These are phyloP conservation scores for Triplophysa dalaica DNA, from an alignment of 2,113 vertebrate species.

Conservation along the genomic window DNA sequence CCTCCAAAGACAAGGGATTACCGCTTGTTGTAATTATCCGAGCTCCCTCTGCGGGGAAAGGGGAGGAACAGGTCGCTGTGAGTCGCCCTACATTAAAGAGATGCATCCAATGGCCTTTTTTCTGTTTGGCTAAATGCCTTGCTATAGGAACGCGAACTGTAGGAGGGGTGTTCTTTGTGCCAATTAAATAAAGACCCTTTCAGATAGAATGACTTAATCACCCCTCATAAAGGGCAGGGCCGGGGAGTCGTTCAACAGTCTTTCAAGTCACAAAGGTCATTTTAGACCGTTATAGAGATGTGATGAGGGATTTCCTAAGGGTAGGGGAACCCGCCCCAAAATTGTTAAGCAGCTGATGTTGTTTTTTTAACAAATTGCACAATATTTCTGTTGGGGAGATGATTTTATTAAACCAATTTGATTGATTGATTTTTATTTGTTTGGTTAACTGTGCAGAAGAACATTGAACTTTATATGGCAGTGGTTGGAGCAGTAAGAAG, in stretches of 20 bases:
- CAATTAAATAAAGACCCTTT: slow-evolving; percentile 51
- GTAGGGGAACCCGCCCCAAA: slow-evolving; percentile 2
- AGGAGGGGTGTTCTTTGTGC: slow-evolving; percentile 37
- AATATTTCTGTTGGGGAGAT: background rate
- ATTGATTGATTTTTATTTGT: too few relatives aligned
- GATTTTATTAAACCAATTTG: too few relatives aligned
- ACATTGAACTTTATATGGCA: background rate
- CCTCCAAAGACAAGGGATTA: slow-evolving; percentile 39
- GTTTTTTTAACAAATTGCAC: background rate
- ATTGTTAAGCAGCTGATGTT: background rate
- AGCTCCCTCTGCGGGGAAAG: slow-evolving; percentile 11
- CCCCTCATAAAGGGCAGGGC: slow-evolving; percentile 50
- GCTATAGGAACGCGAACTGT: slow-evolving; percentile 40
- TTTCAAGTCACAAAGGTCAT: slow-evolving; percentile 55
- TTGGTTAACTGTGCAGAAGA: too few relatives aligned
- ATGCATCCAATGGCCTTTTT: slow-evolving; percentile 21
- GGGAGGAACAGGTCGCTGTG: slow-evolving; percentile 29
- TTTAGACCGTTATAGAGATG: slow-evolving; percentile 27
- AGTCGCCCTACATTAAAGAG: slow-evolving; percentile 21
- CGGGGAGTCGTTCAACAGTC: slow-evolving; percentile 40
- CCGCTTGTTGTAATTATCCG: slow-evolving; percentile 46
- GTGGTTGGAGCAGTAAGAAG: background rate
- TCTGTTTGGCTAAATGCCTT: slow-evolving; percentile 45
- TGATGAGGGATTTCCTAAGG: slow-evolving; percentile 38
- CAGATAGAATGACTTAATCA: slow-evolving; percentile 52